These are phyloP conservation scores for Danionella cerebrum DNA, from an alignment of 2,113 vertebrate species.

Conservation along the genomic window DNA sequence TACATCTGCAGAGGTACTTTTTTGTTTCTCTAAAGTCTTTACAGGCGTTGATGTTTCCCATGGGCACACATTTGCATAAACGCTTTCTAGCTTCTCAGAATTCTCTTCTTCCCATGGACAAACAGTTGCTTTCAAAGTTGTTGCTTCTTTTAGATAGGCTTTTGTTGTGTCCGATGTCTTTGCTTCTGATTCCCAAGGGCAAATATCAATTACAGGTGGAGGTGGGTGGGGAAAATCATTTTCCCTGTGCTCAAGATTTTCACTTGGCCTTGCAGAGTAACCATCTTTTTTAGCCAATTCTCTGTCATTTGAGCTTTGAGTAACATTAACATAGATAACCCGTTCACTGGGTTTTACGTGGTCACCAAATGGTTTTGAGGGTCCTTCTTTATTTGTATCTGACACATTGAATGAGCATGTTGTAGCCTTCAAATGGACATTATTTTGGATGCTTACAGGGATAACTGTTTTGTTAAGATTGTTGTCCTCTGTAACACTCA, in stretches of 20 bases:
- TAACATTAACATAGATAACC: conserved; percentile 22
- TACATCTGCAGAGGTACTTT: conserved; percentile 16
- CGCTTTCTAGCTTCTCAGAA: conserved; percentile 13
- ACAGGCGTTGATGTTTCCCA: conserved; percentile 31
- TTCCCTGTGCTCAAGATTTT: conserved; percentile 1
- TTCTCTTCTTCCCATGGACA: conserved; percentile 40
- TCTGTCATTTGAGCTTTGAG: neutral
- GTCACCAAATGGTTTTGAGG: neutral
- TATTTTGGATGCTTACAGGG: neutral
- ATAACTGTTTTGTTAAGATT: neutral
- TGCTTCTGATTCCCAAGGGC: conserved; percentile 11
- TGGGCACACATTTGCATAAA: conserved; percentile 17
- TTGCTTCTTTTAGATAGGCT: conserved; percentile 36
- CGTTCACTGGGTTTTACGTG: conserved; percentile 16
- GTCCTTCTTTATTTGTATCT: conserved; percentile 1
- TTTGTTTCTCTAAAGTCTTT: neutral
- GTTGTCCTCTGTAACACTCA: neutral
- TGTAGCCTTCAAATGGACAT: neutral
- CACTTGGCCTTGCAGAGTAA: neutral
- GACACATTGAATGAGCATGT: conserved; percentile 44
- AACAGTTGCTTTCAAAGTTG: conserved; percentile 28
- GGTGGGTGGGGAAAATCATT: neutral
- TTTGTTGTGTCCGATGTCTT: conserved; percentile 28
- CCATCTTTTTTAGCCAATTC: neutral
- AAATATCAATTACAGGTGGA: neutral